phyloP scores from a whole-genome alignment of 2,113 vertebrate species.

The Illadopsis cleaveri region DNA sequence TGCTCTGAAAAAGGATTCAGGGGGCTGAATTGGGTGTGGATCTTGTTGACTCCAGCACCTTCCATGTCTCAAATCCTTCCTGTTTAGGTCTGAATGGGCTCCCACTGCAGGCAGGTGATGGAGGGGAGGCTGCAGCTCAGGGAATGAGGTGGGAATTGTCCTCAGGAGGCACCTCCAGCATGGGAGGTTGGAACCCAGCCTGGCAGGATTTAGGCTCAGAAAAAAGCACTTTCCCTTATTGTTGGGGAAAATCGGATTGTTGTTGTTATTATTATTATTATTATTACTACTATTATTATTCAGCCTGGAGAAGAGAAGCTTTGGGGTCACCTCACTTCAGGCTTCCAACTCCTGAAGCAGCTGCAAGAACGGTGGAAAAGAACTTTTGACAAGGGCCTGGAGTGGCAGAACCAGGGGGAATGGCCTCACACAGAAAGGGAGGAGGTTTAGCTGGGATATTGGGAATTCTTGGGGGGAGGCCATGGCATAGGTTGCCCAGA shows the following conservation, averaged over 20 bases:
- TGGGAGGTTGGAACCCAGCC: background rate
- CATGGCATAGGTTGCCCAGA: background rate
- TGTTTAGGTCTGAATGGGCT: background rate
- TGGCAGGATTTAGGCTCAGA: background rate
- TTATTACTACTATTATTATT: too few relatives aligned
- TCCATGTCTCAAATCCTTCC: background rate
- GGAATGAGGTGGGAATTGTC: background rate
- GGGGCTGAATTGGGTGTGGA: background rate
- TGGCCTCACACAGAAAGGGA: rapidly evolving
- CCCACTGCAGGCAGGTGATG: rapidly evolving
- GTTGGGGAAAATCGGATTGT: background rate
- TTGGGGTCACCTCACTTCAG: background rate
- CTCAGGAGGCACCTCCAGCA: background rate
- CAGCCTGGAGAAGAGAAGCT: background rate
- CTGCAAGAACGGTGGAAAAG: background rate
- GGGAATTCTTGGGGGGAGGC: background rate
- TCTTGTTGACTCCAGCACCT: background rate
- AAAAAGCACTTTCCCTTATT: background rate
- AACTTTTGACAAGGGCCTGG: background rate
- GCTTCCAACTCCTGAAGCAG: background rate
- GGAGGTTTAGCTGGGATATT: background rate
- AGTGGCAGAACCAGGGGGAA: background rate
- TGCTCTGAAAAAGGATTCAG: background rate
- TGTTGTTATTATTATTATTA: too few relatives aligned
- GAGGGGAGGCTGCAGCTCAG: background rate